A percentile compares a stretch with the other conserved stretches of the same genome.
Evolutionary conservation across 2,797 vertebrate species (phyloP).

Genomic region (Scleropages formosus): DNA sequence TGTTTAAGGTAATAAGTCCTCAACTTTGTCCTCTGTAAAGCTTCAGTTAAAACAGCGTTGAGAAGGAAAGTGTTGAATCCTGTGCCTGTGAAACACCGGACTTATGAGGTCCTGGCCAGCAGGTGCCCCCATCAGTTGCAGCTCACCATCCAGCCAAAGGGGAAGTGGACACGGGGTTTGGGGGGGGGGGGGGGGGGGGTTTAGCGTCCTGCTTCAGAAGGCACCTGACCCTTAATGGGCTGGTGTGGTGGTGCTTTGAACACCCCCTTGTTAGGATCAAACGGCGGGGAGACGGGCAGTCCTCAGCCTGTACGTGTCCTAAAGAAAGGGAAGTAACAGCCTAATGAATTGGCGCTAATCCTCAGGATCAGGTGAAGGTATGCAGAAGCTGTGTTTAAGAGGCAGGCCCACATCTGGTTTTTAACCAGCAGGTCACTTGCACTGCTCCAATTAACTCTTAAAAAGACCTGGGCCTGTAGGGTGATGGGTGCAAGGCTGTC

Average conservation of each 20-base stretch:
- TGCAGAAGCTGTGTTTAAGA: slow-evolving; percentile 66
- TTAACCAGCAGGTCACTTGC: slow-evolving; percentile 60
- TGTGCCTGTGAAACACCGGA: no score
- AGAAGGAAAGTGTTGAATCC: no score
- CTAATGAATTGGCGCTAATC: slow-evolving; percentile 74
- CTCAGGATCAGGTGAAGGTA: slow-evolving; percentile 59
- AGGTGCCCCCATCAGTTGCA: slow-evolving; percentile 10
- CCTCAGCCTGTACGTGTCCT: slow-evolving; percentile 44
- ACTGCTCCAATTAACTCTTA: slow-evolving; percentile 57
- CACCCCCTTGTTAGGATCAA: slow-evolving; percentile 23
- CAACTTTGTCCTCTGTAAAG: no score
- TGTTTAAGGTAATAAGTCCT: no score
- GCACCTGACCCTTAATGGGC: neutral
- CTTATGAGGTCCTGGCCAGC: neutral
- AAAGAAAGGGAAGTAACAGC: slow-evolving; percentile 60
- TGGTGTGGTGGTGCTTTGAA: neutral
- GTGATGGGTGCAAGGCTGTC: slow-evolving; percentile 25
- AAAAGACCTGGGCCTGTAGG: slow-evolving; percentile 35
- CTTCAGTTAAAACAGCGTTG: no score
- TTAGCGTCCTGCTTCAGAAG: neutral
- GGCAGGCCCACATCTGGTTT: slow-evolving; percentile 72
- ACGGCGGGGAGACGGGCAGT: neutral
- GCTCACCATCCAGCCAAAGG: neutral
- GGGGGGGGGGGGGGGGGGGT: neutral
- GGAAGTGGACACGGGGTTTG: neutral